These are phyloP conservation scores for Pandemis corylana DNA, from an alignment of 2,888 invertebrate species.

Conservation along the genomic window DNA sequence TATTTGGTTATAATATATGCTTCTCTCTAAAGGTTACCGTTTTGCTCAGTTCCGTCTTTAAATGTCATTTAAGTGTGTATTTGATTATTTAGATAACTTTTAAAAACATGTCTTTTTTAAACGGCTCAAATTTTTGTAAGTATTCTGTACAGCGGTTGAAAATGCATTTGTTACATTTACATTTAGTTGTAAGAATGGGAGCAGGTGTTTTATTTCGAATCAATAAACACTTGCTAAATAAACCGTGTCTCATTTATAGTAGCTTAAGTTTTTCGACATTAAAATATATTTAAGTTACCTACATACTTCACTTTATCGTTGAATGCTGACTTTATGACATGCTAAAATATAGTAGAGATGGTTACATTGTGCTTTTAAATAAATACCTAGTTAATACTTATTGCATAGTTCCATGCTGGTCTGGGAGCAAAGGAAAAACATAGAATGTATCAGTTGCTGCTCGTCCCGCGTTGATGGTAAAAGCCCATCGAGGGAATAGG, in stretches of 20 bases:
- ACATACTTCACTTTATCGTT: not conserved
- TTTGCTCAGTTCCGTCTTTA: too few relatives aligned
- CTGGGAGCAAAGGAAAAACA: too few relatives aligned
- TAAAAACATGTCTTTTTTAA: not conserved
- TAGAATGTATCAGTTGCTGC: too few relatives aligned
- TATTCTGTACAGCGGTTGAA: conserved; percentile 15
- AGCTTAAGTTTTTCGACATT: conserved; percentile 4
- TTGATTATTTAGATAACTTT: not conserved
- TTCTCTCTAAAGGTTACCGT: too few relatives aligned
- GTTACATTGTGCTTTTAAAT: not conserved
- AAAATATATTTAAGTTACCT: not conserved
- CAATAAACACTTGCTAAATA: conserved; percentile 58
- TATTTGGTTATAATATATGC: too few relatives aligned
- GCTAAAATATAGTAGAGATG: not conserved
- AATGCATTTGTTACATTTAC: conserved; percentile 28
- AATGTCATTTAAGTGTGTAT: not conserved
- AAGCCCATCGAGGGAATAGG: too few relatives aligned
- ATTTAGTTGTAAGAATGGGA: conserved; percentile 59
- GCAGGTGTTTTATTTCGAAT: conserved; percentile 59
- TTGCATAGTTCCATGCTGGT: too few relatives aligned
- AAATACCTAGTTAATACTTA: not conserved
- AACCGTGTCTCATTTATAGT: conserved; percentile 48
- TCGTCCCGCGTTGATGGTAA: too few relatives aligned
- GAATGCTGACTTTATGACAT: not conserved
- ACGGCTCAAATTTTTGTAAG: conserved; percentile 10